Evolutionary conservation across 2,797 vertebrate genomes (phyloP), one percentile per base, ranked within the genome.

Genomic region (Meriones psammophilus): DNA sequence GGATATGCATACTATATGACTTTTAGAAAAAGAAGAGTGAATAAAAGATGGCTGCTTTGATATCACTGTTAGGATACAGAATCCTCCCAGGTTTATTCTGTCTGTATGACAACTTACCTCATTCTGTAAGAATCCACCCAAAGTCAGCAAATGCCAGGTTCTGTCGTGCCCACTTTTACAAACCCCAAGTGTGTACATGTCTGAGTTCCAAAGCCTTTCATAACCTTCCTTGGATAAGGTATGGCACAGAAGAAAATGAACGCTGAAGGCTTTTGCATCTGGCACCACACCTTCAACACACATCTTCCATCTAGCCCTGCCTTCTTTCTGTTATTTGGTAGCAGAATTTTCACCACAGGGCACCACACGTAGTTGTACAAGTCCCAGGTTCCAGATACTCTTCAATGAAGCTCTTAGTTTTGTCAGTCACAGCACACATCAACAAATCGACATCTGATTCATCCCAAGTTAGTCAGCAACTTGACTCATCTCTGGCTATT

Each of bases 401-500:
- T 24, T 68, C 80, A 9, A 0, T 8, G 68, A 93, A 64, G 78
- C 74, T 39, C 28, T 28, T 60, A 10, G 80, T 88, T 58, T 64
- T 80, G 69, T 69, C 86, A 77, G 36, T 46, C 26, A 88, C 28
- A 50, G 83, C 10, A 24, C 4, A 12, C 24, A 78, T 54, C 94
- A 88, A 76, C 73, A 85, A 91, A 50, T 89, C 3, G 91, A 81
- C 73, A 76, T 69, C 79, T 74, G 87, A 88, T 50, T 85, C 91
- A 94, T 56, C 62, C 78, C 50, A 85, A 87, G 87, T 96, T 87
- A 88, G 92, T 91, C 96, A 88, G 76, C 68, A 33, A 62, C 73
- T 84, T 88, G 96, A 95, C 84, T 96, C 96, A 94, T 80, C 71
- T 62, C 18, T 13, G 66, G 89, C 91, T 94, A 71, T 94, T 96